Percentiles rank a stretch among this genome's conserved stretches.
Conservation (phyloP, 2,888 invertebrate species). For the Oxyteleia sp. region DNA sequence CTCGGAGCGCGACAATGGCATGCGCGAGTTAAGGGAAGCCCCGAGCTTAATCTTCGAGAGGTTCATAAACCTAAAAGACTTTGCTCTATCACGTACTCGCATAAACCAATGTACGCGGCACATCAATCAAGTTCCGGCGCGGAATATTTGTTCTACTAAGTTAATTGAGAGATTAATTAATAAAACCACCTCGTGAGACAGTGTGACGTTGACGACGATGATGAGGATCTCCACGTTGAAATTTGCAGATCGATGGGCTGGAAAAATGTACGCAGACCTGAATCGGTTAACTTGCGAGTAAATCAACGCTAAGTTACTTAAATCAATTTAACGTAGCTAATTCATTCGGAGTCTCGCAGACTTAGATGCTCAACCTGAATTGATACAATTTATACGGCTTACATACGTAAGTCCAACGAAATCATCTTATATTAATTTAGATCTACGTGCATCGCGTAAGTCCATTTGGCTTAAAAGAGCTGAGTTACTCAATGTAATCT, state of each 20-base stretch:
- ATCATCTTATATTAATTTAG: neutral
- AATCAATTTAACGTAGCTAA: slow-evolving; percentile 42
- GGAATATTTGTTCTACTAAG: slow-evolving; percentile 43
- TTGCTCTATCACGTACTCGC: slow-evolving; percentile 58
- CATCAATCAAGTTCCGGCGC: slow-evolving; percentile 46
- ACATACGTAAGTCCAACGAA: neutral
- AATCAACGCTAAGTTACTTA: slow-evolving; percentile 38
- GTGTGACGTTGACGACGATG: slow-evolving; percentile 18
- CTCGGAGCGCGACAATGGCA: slow-evolving; percentile 43
- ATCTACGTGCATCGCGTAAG: neutral
- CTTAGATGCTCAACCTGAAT: slow-evolving; percentile 4
- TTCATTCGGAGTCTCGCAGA: slow-evolving; percentile 16
- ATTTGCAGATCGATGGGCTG: slow-evolving; percentile 10
- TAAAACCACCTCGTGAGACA: slow-evolving; percentile 4
- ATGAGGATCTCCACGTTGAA: slow-evolving; percentile 8
- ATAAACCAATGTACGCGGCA: slow-evolving; percentile 47
- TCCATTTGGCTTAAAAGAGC: too few species aligned
- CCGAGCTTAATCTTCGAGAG: slow-evolving; percentile 50
- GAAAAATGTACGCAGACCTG: slow-evolving; percentile 4
- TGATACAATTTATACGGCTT: slow-evolving; percentile 27
- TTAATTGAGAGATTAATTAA: slow-evolving; percentile 57
- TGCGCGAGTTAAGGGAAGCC: slow-evolving; percentile 44
- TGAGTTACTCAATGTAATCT: too few species aligned
- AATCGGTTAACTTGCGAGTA: slow-evolving; percentile 17
- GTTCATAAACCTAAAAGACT: slow-evolving; percentile 64